Evolutionary conservation across 2,113 vertebrate species (phyloP), one percentile per base, ranked within the genome.

Genomic region (Coracopsis vasa): DNA sequence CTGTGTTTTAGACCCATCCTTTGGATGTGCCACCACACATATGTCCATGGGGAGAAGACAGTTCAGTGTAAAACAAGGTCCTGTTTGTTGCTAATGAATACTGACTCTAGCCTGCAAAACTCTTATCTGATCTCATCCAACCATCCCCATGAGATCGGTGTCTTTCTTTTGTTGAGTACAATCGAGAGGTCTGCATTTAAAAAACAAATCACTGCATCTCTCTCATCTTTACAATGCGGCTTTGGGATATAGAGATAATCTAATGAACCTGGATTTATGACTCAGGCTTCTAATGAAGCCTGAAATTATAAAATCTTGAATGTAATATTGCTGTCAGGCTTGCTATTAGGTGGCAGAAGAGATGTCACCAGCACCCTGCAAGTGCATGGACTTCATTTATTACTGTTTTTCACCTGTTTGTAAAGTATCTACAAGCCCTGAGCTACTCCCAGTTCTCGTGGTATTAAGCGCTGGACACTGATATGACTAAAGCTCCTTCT

Each of bases 321-420:
- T 31, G 56, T 42, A 37, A 12, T 14, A 29, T 72, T 1, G 0
- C 39, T 24, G 44, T 58, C 28, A 16, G 86, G 33, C 29, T 96
- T 2, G 0, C 33, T 88, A 0, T 42, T 16, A 41, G 27, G 11
- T 80, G 54, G 42, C 69, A 66, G 48, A 73, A 37, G n/a, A 71
- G 60, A 41, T 2, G 5, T 41, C 58, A 45, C 25, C 62, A 77
- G 33, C 54, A 25, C 60, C 60, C 50, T 31, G 21, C 16, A 10
- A 60, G 25, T 16, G n/a, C 24, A 0, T 0, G 21, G 16, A 13
- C 35, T 33, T 31, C 0, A 0, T 42, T 64, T 56, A 6, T n/a
- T 33, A 1, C 7, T 33, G 16, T 23, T 61, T 28, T 31, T 71
- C 35, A 20, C 18, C 10, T n/a, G 0, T 53, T 66, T 17, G 53